Percentiles rank a stretch among this genome's conserved stretches.
These are phyloP conservation scores for Leptonema lineaticorne DNA, from an alignment of 1,140 invertebrate species.

Conservation along the genomic window DNA sequence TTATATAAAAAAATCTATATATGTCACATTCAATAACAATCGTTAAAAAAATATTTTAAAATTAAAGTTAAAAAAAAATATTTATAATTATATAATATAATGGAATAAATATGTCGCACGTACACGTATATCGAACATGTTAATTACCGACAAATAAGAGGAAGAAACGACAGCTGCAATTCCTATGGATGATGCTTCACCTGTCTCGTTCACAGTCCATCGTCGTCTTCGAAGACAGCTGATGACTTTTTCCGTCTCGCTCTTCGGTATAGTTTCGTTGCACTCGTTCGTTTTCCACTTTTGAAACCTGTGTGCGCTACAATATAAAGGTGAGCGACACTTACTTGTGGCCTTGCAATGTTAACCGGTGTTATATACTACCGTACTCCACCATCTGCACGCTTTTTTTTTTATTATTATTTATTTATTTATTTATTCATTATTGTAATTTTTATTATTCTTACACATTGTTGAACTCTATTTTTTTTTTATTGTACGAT, in stretches of 20 bases:
- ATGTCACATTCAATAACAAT: no score
- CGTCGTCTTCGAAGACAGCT: background rate
- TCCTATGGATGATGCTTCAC: background rate
- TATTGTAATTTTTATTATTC: no score
- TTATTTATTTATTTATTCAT: no score
- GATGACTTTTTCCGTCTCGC: background rate
- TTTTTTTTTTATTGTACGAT: background rate
- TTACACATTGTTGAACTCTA: background rate
- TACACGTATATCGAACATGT: no score
- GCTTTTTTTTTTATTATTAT: background rate
- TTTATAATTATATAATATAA: no score
- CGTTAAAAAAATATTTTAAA: no score
- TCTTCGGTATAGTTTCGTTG: background rate
- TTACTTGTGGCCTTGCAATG: conserved; percentile 33
- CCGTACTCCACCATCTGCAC: conserved; percentile 5
- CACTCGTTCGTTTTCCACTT: background rate
- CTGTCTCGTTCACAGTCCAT: background rate
- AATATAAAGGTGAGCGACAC: conserved; percentile 37
- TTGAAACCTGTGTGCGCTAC: background rate
- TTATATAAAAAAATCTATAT: no score
- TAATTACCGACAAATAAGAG: no score
- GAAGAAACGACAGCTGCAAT: background rate
- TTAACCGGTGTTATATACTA: conserved; percentile 29
- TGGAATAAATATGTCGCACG: no score
- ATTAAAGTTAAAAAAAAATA: no score